These are phyloP conservation scores for Andricus curvator DNA, from an alignment of 2,888 invertebrate genomes.

Conservation along the genomic window DNA sequence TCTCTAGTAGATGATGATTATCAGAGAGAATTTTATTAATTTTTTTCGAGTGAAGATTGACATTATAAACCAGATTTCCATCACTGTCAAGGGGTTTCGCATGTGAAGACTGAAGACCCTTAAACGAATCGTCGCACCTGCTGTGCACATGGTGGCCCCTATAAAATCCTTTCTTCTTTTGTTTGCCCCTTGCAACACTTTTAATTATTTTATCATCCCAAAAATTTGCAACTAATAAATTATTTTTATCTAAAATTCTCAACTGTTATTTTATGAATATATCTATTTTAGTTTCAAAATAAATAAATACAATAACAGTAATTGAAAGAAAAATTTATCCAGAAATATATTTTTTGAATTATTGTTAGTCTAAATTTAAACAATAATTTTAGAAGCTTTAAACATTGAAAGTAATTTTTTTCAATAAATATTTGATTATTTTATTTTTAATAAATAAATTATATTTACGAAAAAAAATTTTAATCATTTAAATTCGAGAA, in stretches of 20 bases:
- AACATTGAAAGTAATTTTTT: no score
- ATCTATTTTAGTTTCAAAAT: background rate
- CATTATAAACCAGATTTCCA: constrained; percentile 28
- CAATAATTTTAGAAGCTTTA: no score
- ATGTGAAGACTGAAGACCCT: background rate
- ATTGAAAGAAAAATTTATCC: no score
- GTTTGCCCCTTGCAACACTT: background rate
- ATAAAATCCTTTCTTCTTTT: background rate
- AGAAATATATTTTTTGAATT: no score
- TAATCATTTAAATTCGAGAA: no score
- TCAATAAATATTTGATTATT: no score
- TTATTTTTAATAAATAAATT: no score
- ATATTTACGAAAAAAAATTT: no score
- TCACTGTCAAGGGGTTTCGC: constrained; percentile 32
- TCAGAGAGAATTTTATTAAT: background rate
- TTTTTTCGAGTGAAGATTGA: background rate
- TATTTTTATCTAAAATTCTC: background rate
- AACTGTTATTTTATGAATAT: background rate
- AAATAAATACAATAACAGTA: no score
- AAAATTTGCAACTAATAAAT: background rate
- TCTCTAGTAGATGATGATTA: background rate
- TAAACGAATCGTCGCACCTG: background rate
- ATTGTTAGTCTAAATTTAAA: no score
- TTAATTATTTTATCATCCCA: background rate
- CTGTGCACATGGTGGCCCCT: background rate